These are phyloP conservation scores for Virgularia gustaviana DNA, from an alignment of 92 coral and sea anemone genomes.

Conservation along the genomic window DNA sequence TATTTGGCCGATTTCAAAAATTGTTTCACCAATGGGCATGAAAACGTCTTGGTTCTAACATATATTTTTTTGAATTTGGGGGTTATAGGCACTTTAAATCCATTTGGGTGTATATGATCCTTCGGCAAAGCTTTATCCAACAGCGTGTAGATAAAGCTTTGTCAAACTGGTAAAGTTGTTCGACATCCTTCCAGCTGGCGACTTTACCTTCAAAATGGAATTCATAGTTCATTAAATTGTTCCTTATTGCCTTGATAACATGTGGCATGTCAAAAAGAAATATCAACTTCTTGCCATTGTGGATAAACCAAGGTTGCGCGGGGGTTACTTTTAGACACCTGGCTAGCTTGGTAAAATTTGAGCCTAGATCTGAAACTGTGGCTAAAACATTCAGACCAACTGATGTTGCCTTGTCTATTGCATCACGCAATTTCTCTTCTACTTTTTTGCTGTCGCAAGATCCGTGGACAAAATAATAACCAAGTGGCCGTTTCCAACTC, in stretches of 20 bases:
- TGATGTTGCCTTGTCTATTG: neutral
- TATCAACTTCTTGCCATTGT: slow-evolving; percentile 12
- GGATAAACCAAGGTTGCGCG: slow-evolving; percentile 14
- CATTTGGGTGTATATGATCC: slow-evolving; percentile 29
- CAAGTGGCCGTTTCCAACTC: slow-evolving; percentile 40
- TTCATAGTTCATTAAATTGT: slow-evolving; percentile 23
- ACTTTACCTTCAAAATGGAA: slow-evolving; percentile 14
- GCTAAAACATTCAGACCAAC: slow-evolving; percentile 24
- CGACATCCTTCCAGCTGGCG: slow-evolving; percentile 21
- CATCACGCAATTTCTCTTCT: neutral
- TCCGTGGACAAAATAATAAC: slow-evolving; percentile 7
- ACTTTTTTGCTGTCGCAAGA: slow-evolving; percentile 14
- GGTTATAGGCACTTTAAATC: no score
- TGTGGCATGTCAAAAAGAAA: slow-evolving; percentile 26
- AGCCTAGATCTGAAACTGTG: slow-evolving; percentile 10
- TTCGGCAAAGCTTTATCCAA: slow-evolving; percentile 29
- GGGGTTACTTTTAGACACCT: slow-evolving; percentile 5
- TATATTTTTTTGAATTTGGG: no score
- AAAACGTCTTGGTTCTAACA: no score
- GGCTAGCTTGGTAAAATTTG: slow-evolving; percentile 5
- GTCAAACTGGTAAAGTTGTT: slow-evolving; percentile 1
- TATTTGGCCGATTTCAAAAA: no score
- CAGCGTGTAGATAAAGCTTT: slow-evolving; percentile 6
- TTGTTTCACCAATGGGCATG: no score
- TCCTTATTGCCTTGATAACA: slow-evolving; percentile 26